Evolutionary conservation across 2,797 vertebrate genomes (phyloP).

Genomic region (Squalus acanthias): DNA sequence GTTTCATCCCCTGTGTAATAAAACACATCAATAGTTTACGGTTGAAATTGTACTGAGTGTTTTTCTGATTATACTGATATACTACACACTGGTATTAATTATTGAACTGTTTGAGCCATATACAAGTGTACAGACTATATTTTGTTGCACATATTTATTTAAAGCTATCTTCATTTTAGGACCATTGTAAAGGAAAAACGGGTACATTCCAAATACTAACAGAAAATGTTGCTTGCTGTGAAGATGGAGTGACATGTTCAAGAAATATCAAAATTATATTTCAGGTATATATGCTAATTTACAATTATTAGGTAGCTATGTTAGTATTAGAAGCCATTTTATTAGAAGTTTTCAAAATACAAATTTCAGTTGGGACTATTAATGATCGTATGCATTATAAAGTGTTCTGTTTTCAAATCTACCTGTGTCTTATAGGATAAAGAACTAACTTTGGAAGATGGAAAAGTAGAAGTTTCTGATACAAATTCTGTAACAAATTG

Average conservation of each 20-base stretch:
- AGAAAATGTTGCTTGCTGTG: constrained; percentile 65
- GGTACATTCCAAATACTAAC: constrained; percentile 55
- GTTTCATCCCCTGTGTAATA: not conserved
- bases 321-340: too few species aligned
- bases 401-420: too few species aligned
- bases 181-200: constrained; percentile 44
- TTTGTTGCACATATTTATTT: not conserved
- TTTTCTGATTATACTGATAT: not conserved
- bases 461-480: not conserved
- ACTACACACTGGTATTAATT: not conserved
- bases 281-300: constrained; percentile 47
- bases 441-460: constrained; percentile 18
- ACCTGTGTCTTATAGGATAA: constrained; percentile 1
- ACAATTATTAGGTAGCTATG: not conserved
- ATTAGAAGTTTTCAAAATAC: not conserved
- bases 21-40: not conserved
- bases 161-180: constrained; percentile 45
- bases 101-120: not conserved
- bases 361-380: not conserved
- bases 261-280: constrained; percentile 57
- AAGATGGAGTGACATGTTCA: constrained; percentile 62
- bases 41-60: not conserved
- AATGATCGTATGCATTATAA: not conserved
- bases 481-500: not conserved
- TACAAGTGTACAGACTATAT: too few species aligned